Evolutionary conservation across 1,140 invertebrate genomes (phyloP), one percentile per base, ranked within the genome.

Genomic region (Diachasma alloeum): DNA sequence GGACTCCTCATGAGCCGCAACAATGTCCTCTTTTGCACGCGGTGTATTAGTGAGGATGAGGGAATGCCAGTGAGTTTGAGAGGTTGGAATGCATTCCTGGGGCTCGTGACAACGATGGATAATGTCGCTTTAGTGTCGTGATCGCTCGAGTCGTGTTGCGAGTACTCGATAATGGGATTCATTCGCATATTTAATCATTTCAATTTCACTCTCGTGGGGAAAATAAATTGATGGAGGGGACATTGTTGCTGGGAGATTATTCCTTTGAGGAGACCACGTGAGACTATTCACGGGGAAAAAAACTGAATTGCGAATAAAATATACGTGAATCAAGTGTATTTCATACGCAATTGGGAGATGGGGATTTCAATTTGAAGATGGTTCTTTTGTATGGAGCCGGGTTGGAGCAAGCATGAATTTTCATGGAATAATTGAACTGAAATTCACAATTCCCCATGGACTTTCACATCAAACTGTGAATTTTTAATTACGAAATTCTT

Each of bases 171-270:
- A 63, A 63, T 63, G 59, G 59, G 11, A 63, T 63, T 63, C 59
- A 63, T 63, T 63, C 59, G 59, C 59, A 63, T 63, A 63, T 63
- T 63, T 63, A 63, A 63, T 63, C 59, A 26, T 63, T 53, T 63
- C 22, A 63, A 63, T 63, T 63, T 63, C 59, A 46, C 42, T 39
- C 42, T 48, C 42, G 36, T 48, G 42, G 17, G n/a, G 42, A 10
- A 48, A 72, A 48, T 48, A 46, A 72, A 46, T 31, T 72, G 37
- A 31, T 42, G 26, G 8, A 0, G 26, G 37, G 44, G 15, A 11
- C 15, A 48, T 26, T 19, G 22, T 42, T 8, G 24, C 15, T 48
- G 1, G 10, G 13, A 15, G 42, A 48, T 44, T 63, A 26, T 63
- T 63, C 24, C 59, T 15, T 63, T 63, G 59, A 24, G 24, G 22